Percentiles rank a stretch among this genome's conserved stretches.
Conservation (phyloP, 2,888 invertebrate species). For the Anaspis maculata region DNA sequence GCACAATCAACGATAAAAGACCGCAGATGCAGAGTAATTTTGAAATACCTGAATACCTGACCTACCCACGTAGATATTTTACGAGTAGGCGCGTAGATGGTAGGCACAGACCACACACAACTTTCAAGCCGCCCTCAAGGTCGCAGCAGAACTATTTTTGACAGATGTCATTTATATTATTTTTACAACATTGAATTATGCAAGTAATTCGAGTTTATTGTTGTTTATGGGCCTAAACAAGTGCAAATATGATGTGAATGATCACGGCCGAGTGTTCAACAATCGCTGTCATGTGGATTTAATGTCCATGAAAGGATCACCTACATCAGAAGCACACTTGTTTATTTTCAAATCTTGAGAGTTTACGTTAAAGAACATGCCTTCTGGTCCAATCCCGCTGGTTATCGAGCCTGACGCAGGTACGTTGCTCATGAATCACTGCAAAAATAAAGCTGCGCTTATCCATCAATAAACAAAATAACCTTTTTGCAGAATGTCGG, state of each 20-base stretch:
- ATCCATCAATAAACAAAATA: not conserved
- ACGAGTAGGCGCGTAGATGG: too few species aligned
- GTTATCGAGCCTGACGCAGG: slow-evolving; percentile 33
- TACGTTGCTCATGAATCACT: slow-evolving; percentile 29
- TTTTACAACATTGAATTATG: slow-evolving; percentile 21
- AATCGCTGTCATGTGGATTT: slow-evolving; percentile 6
- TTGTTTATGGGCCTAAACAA: slow-evolving; percentile 13
- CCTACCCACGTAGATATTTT: too few species aligned
- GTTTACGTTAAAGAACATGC: slow-evolving; percentile 24
- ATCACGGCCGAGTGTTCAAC: slow-evolving; percentile 1
- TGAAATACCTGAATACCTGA: too few species aligned
- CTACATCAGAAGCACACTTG: slow-evolving; percentile 1
- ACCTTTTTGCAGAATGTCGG: slow-evolving; percentile 32
- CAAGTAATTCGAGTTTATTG: slow-evolving; percentile 21
- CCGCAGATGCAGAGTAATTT: too few species aligned
- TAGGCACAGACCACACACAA: too few species aligned
- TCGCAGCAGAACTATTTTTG: slow-evolving; percentile 13
- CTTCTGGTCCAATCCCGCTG: slow-evolving; percentile 26
- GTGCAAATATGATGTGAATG: slow-evolving; percentile 7
- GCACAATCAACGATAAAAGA: too few species aligned
- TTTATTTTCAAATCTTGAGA: slow-evolving; percentile 7
- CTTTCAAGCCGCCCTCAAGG: too few species aligned
- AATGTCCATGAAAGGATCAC: slow-evolving; percentile 3
- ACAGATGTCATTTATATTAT: slow-evolving; percentile 17
- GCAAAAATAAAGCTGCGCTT: slow-evolving; percentile 20